phyloP scores from a whole-genome alignment of 2,113 vertebrate species.

The Rhegmatorhina hoffmannsi region DNA sequence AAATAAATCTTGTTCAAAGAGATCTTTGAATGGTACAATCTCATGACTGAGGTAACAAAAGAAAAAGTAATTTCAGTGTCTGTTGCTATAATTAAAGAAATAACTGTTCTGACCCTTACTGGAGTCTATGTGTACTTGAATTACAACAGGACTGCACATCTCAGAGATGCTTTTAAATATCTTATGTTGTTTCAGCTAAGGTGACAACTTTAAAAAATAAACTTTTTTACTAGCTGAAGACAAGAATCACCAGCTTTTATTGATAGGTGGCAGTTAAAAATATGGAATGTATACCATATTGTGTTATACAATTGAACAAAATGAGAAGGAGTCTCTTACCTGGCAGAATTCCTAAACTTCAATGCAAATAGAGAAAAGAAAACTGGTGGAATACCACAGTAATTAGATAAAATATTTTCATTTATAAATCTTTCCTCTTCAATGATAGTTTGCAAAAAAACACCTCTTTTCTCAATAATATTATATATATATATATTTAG shows the following conservation, averaged over 20 bases:
- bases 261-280: not conserved
- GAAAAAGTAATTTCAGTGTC: not conserved
- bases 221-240: not conserved
- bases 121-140: not conserved
- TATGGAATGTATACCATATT: not conserved
- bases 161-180: not conserved
- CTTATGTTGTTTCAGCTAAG: not conserved
- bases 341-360: not conserved
- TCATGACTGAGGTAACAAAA: not conserved
- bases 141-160: not conserved
- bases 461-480: not conserved
- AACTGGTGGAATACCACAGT: not conserved
- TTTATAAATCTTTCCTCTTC: not conserved
- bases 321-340: not conserved
- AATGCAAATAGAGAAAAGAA: not conserved
- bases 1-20: not conserved
- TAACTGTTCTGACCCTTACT: not conserved
- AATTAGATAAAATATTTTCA: not conserved
- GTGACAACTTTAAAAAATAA: not conserved
- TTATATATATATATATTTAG: not conserved
- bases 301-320: not conserved
- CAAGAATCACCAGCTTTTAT: not conserved
- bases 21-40: not conserved
- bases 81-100: not conserved
- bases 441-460: not conserved